Percentiles rank a stretch among this genome's conserved stretches.
phyloP scores from a whole-genome alignment of 2,888 invertebrate genomes.

The Andrena minutula region DNA sequence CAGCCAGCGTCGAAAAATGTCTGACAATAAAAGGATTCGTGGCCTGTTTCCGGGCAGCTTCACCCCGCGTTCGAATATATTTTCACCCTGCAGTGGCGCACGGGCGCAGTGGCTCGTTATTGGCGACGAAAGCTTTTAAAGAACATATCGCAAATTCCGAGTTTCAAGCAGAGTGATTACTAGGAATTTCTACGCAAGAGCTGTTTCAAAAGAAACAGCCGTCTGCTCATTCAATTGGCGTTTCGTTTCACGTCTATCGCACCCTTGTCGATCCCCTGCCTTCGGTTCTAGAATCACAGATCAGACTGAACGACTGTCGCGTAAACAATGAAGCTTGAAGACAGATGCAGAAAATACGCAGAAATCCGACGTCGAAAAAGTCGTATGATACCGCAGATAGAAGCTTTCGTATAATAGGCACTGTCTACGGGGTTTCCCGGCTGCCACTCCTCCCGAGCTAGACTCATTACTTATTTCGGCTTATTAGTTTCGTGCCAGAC shows the following conservation, averaged over 20 bases:
- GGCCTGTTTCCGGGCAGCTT: neutral
- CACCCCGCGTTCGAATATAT: too few species aligned
- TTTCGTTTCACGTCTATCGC: neutral
- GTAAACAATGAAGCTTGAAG: slow-evolving; percentile 1
- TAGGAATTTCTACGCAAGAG: neutral
- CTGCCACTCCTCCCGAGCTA: neutral
- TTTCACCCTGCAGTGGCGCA: neutral
- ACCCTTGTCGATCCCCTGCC: neutral
- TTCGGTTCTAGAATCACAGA: neutral
- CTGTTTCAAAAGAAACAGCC: slow-evolving; percentile 1
- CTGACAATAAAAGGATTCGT: neutral
- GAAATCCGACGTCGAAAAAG: neutral
- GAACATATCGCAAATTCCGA: too few species aligned
- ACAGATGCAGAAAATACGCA: neutral
- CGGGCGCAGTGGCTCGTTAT: neutral
- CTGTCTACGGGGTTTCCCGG: neutral
- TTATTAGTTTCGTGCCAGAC: slow-evolving; percentile 29
- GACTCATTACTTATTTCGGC: slow-evolving; percentile 28
- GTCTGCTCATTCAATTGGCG: neutral
- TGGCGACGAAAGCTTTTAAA: too few species aligned
- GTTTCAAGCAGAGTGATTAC: too few species aligned
- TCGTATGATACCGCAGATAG: neutral
- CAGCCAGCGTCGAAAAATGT: slow-evolving; percentile 11
- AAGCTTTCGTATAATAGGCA: neutral
- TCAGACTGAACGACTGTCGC: neutral